A percentile compares a stretch with the other conserved stretches of the same genome.
phyloP scores from a whole-genome alignment of 2,113 vertebrate genomes.

The Aldabrachelys gigantea region DNA sequence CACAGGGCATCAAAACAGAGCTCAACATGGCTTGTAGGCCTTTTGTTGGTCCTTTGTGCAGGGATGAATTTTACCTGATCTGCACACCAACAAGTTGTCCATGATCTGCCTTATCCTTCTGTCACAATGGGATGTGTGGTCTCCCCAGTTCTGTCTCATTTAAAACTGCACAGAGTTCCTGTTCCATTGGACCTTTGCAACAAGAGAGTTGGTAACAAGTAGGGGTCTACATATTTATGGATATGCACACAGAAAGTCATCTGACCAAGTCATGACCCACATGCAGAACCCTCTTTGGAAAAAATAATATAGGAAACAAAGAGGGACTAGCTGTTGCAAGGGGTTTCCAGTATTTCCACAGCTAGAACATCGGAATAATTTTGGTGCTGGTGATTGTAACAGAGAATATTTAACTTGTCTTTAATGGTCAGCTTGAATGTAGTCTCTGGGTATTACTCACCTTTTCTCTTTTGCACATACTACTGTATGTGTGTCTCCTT shows the following conservation, averaged over 20 bases:
- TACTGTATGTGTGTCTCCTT: background rate
- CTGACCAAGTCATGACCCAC: background rate
- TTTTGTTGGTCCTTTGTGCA: background rate
- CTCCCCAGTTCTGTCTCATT: background rate
- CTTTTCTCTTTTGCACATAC: background rate
- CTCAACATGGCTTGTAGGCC: background rate
- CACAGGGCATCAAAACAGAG: background rate
- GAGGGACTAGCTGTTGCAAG: background rate
- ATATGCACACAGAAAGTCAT: background rate
- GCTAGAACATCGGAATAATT: background rate
- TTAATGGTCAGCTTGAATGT: background rate
- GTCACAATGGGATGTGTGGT: background rate
- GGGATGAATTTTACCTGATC: background rate
- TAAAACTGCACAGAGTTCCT: background rate
- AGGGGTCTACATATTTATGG: background rate
- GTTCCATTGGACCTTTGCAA: background rate
- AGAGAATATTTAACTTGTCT: background rate
- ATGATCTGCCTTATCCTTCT: too few relatives aligned
- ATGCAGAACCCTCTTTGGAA: too few relatives aligned
- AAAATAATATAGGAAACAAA: background rate
- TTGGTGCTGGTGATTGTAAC: background rate
- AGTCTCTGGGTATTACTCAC: background rate
- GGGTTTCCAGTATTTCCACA: background rate
- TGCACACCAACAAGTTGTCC: background rate
- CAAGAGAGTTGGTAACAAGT: background rate